phyloP scores from a whole-genome alignment of 2,113 vertebrate species.

The Carlito syrichta region DNA sequence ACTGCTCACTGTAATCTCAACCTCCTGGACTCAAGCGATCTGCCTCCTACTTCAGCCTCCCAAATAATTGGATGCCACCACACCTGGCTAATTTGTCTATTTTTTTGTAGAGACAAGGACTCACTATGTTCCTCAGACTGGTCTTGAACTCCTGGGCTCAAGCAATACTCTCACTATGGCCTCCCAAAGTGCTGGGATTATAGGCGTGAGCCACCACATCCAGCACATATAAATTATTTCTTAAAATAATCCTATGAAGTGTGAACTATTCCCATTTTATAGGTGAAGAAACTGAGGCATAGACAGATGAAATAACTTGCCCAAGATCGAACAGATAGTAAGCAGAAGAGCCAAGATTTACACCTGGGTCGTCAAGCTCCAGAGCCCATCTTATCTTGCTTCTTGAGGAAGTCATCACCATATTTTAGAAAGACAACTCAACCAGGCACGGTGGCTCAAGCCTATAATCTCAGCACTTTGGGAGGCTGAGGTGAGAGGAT shows the following conservation, averaged over 20 bases:
- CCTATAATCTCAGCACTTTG: no score
- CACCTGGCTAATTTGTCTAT: not conserved
- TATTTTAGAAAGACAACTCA: not conserved
- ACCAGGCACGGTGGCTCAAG: no score
- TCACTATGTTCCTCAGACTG: not conserved
- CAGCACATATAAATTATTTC: no score
- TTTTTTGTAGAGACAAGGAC: not conserved
- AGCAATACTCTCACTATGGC: not conserved
- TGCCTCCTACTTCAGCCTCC: not conserved
- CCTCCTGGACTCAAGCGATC: not conserved
- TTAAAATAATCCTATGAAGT: no score
- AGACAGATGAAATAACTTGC: not conserved
- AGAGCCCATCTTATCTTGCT: not conserved
- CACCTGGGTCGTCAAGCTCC: not conserved
- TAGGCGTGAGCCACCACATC: fast-evolving
- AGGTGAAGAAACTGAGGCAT: not conserved
- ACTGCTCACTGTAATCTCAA: not conserved
- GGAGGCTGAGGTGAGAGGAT: no score
- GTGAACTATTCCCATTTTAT: not conserved
- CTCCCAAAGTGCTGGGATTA: not conserved
- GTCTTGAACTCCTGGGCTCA: not conserved
- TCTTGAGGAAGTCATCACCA: not conserved
- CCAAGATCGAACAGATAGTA: not conserved
- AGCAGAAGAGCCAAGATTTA: not conserved
- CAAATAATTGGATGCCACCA: not conserved